A percentile compares a stretch with the other conserved stretches of the same genome.
These are phyloP conservation scores for Hypolimnas misippus DNA, from an alignment of 2,888 invertebrate species.

Conservation along the genomic window DNA sequence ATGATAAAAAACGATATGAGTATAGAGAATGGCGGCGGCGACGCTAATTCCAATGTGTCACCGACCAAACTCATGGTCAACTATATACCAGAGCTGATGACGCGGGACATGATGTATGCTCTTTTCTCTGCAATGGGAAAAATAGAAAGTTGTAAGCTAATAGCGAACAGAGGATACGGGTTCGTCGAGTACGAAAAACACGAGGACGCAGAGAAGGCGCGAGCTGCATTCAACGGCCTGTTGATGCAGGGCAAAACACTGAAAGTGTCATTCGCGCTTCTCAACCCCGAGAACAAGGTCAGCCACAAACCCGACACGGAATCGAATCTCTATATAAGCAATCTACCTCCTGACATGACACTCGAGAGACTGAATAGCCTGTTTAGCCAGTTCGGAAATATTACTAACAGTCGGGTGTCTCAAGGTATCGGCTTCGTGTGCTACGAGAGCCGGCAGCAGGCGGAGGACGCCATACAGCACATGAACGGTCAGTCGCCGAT, in stretches of 20 bases:
- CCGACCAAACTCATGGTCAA: slow-evolving; percentile 84
- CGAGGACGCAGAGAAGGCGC: slow-evolving; percentile 83
- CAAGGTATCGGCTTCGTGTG: slow-evolving; percentile 82
- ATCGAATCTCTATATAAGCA: slow-evolving; percentile 81
- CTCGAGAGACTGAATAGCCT: slow-evolving; percentile 75
- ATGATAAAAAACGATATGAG: slow-evolving; percentile 78
- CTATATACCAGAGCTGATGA: slow-evolving; percentile 82
- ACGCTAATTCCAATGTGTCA: slow-evolving; percentile 82
- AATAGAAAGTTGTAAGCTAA: slow-evolving; percentile 80
- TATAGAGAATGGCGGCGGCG: slow-evolving; percentile 83
- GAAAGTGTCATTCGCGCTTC: slow-evolving; percentile 80
- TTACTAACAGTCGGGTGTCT: slow-evolving; percentile 80
- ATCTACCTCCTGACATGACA: slow-evolving; percentile 81
- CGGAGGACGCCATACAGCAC: slow-evolving; percentile 77
- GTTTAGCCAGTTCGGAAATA: slow-evolving; percentile 73
- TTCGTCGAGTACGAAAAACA: slow-evolving; percentile 81
- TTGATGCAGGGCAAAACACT: slow-evolving; percentile 82
- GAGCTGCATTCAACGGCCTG: slow-evolving; percentile 79
- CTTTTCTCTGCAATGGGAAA: slow-evolving; percentile 82
- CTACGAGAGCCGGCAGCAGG: slow-evolving; percentile 74
- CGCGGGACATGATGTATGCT: slow-evolving; percentile 83
- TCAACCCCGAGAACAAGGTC: slow-evolving; percentile 80
- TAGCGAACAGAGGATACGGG: slow-evolving; percentile 80
- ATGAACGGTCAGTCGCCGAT: slow-evolving; percentile 77
- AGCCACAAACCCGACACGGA: slow-evolving; percentile 81